Percentiles rank a stretch among this genome's conserved stretches.
These are phyloP conservation scores for Agelaius tricolor DNA, from an alignment of 2,113 vertebrate genomes.

Conservation along the genomic window DNA sequence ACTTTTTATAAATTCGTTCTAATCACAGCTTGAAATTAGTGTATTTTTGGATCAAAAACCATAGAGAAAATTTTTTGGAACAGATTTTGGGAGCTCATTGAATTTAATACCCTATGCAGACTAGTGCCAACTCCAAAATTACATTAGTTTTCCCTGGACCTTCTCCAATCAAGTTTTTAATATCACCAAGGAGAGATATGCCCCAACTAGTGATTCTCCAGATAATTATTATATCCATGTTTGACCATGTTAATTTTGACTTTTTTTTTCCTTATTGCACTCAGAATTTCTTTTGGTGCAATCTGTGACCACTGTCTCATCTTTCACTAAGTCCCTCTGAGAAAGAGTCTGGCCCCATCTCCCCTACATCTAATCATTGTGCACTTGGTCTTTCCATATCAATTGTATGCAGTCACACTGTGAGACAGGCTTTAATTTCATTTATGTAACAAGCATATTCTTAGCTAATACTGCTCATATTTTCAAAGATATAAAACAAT, in stretches of 20 bases:
- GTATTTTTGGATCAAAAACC: background rate
- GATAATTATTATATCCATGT: background rate
- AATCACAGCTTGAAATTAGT: background rate
- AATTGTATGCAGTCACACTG: background rate
- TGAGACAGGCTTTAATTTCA: background rate
- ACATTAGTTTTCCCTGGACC: background rate
- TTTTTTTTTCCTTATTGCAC: background rate
- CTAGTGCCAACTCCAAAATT: constrained; percentile 1
- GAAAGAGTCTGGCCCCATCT: background rate
- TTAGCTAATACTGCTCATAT: background rate
- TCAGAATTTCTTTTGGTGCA: background rate
- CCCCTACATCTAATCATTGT: background rate
- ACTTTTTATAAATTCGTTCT: background rate
- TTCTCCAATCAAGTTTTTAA: background rate
- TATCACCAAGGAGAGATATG: background rate
- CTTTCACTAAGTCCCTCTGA: background rate
- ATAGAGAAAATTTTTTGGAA: background rate
- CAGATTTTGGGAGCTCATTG: background rate
- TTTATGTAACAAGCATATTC: background rate
- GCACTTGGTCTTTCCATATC: background rate
- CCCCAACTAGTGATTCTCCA: background rate
- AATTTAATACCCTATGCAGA: background rate
- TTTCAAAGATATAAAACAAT: background rate
- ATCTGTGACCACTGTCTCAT: background rate
- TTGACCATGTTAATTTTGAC: background rate